phyloP scores from a whole-genome alignment of 2,797 vertebrate species.

The Cheirogaleus major region DNA sequence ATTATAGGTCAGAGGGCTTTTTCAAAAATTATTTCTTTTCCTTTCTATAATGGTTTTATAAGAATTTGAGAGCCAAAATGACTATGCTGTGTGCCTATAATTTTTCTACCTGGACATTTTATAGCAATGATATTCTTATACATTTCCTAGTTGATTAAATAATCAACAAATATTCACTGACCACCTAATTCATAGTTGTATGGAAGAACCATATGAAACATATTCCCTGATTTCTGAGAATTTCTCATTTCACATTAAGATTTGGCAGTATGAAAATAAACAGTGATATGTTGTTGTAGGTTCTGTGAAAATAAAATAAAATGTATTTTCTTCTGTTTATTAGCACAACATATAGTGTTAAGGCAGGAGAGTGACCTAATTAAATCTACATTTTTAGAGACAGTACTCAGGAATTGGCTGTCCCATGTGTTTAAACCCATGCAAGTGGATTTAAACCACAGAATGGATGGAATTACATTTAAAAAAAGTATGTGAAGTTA shows the following conservation, averaged over 20 bases:
- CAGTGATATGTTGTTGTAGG: not conserved
- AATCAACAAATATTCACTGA: not conserved
- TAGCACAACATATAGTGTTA: not conserved
- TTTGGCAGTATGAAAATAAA: not conserved
- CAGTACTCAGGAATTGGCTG: not conserved
- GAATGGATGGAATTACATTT: not conserved
- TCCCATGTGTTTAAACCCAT: not conserved
- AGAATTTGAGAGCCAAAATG: not conserved
- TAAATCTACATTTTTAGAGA: not conserved
- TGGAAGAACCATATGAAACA: not conserved
- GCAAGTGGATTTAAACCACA: not conserved
- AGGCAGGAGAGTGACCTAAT: not conserved
- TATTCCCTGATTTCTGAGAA: not conserved
- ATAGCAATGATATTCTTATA: not conserved
- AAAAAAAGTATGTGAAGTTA: not conserved
- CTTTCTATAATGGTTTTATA: not conserved
- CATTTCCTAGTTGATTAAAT: not conserved
- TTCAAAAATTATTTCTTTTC: not conserved
- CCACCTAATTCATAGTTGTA: not conserved
- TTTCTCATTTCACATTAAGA: not conserved
- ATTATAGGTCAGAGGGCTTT: not conserved
- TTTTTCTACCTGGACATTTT: not conserved
- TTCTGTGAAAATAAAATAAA: not conserved
- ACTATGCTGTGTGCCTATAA: not conserved
- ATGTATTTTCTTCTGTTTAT: not conserved